Conservation (phyloP, 1,140 invertebrate genomes). For the Drosophila biarmipes region DNA sequence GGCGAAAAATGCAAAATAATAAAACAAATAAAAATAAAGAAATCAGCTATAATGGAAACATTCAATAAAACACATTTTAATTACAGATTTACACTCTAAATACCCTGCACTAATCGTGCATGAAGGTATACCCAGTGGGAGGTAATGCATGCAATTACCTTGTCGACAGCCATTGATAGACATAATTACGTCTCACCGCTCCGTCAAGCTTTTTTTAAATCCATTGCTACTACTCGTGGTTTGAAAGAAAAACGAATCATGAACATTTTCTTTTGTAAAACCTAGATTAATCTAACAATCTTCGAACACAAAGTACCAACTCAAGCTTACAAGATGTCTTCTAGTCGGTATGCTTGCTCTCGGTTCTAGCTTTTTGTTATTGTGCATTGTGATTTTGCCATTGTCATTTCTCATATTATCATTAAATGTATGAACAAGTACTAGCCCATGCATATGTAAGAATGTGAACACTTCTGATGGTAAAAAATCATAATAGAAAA, state of each 20-base stretch:
- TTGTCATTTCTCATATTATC: conserved; percentile 50
- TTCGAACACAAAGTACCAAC: neutral
- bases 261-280: neutral
- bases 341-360: conserved; percentile 1
- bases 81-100: conserved; percentile 66
- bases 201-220: neutral
- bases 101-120: conserved; percentile 37
- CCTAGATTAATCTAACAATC: neutral
- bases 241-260: neutral
- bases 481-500: conserved; percentile 33
- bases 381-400: conserved; percentile 46
- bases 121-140: conserved; percentile 11
- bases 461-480: conserved; percentile 2
- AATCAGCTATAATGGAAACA: conserved; percentile 51
- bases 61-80: conserved; percentile 73
- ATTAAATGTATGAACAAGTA: conserved; percentile 28
- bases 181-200: neutral
- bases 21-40: conserved; percentile 36
- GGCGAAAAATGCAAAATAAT: conserved; percentile 47
- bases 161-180: conserved; percentile 15
- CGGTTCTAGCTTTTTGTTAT: conserved; percentile 2
- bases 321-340: conserved; percentile 13
- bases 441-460: neutral
- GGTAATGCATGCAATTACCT: conserved; percentile 26
- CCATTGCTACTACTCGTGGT: neutral